Evolutionary conservation across 2,113 vertebrate genomes (phyloP).

Genomic region (Callipepla squamata): DNA sequence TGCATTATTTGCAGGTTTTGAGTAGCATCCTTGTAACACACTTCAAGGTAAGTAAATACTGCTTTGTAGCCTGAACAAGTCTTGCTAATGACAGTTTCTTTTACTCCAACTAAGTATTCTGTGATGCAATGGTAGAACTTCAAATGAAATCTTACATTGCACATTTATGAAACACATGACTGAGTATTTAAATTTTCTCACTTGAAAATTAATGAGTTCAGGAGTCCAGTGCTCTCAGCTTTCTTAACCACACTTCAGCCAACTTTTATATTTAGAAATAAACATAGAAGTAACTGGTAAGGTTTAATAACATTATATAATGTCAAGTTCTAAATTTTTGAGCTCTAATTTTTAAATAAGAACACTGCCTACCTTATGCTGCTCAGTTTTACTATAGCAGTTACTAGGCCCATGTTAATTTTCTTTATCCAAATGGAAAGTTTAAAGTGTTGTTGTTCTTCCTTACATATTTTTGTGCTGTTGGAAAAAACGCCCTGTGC

Average conservation of each 20-base stretch:
- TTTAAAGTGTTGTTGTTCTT: neutral
- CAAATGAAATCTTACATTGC: neutral
- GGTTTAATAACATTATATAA: no score
- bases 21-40: constrained; percentile 48
- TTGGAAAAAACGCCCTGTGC: neutral
- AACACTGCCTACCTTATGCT: neutral
- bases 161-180: neutral
- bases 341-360: neutral
- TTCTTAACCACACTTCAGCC: neutral
- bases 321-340: neutral
- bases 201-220: neutral
- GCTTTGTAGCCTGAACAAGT: constrained; percentile 26
- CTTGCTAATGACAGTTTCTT: neutral
- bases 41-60: constrained; percentile 67
- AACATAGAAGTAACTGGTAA: neutral
- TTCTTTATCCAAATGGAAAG: neutral
- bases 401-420: neutral
- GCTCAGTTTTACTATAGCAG: neutral
- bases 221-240: neutral
- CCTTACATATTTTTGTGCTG: neutral
- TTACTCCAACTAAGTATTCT: neutral
- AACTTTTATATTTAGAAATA: neutral
- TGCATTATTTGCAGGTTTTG: constrained; percentile 64
- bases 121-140: neutral
- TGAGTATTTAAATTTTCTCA: neutral